These are phyloP conservation scores for Scelioninae gen. 2 DNA, from an alignment of 2,888 invertebrate genomes.

Conservation along the genomic window DNA sequence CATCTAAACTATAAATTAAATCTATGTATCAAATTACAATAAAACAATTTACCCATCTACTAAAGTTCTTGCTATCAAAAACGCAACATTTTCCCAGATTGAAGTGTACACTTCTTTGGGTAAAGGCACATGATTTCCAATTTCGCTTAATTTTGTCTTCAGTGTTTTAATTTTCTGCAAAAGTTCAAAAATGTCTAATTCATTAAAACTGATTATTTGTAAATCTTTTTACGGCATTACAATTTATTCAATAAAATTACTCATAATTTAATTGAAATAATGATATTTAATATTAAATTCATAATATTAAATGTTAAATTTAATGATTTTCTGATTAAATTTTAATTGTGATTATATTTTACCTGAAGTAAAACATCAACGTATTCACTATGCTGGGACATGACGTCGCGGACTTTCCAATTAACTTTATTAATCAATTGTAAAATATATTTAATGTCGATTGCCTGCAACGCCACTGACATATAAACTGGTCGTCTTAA, in stretches of 20 bases:
- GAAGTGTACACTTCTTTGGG: conserved; percentile 82
- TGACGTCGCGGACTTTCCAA: conserved; percentile 97
- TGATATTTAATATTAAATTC: too few species aligned
- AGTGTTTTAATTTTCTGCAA: conserved; percentile 84
- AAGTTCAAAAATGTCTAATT: too few species aligned
- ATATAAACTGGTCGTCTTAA: conserved; percentile 91
- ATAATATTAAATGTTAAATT: too few species aligned
- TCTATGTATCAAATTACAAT: too few species aligned
- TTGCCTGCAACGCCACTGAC: conserved; percentile 87
- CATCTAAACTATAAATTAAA: too few species aligned
- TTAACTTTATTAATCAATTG: conserved; percentile 93
- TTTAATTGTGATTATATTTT: too few species aligned
- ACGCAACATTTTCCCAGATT: conserved; percentile 92
- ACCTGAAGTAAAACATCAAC: conserved; percentile 85
- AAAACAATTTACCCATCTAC: conserved; percentile 88
- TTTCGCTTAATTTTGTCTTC: conserved; percentile 85
- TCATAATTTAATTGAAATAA: too few species aligned
- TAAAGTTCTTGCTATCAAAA: conserved; percentile 89
- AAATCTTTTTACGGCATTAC: too few species aligned
- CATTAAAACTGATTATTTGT: too few species aligned
- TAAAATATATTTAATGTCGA: conserved; percentile 86
- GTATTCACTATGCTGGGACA: conserved; percentile 94
- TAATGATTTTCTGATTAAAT: too few species aligned
- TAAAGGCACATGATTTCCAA: conserved; percentile 83
- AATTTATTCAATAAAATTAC: too few species aligned